Evolutionary conservation across 2,888 invertebrate genomes (phyloP), one percentile per base, ranked within the genome.

Genomic region (Nemapogon koenigi): DNA sequence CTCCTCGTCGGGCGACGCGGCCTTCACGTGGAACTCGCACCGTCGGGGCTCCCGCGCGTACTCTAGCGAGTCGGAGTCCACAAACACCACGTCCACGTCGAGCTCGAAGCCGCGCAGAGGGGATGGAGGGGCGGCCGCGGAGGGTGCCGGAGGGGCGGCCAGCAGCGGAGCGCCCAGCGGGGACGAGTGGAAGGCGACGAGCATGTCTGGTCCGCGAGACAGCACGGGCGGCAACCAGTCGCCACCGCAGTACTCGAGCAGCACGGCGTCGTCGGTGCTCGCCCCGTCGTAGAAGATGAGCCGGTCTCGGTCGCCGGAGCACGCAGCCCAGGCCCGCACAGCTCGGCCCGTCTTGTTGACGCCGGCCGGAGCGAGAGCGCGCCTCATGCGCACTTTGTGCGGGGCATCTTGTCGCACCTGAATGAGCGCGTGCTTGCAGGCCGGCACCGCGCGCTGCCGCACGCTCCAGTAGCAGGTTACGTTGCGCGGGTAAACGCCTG

Each of bases 381-480:
- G 73, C 48, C 85, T 85, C 64, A 87, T 84, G 57, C 86, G 86
- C 82, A 88, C 84, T 61, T 87, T 88, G 56, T 88, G 87, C 31
- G 85, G 83, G 43, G 84, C 86, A 53, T 88, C 87, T 62, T 91
- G 91, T 36, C 87, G 82, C 41, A 94, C 89, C 13, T 91, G 88
- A 50, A 94, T 90, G 90, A 94, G 92, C 25, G 94, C 93, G 68
- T 92, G 91, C 62, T 93, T 93, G 67, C 93, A 93, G 30, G 90
- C 91, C 10, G 93, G 91, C 44, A 91, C 88, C 56, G 87, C 87
- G 62, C 91, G 89, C 68, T 94, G 91, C 26, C 91, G 83, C 46
- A 94, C 80, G 45, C 90, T 91, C 83, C 93, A 92, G 64, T 91
- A 89, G 67, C 96, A 97, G 42, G 93, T 91, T 16, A 95, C 93